phyloP scores from a whole-genome alignment of 2,113 vertebrate genomes.

The Heloderma charlesbogerti region DNA sequence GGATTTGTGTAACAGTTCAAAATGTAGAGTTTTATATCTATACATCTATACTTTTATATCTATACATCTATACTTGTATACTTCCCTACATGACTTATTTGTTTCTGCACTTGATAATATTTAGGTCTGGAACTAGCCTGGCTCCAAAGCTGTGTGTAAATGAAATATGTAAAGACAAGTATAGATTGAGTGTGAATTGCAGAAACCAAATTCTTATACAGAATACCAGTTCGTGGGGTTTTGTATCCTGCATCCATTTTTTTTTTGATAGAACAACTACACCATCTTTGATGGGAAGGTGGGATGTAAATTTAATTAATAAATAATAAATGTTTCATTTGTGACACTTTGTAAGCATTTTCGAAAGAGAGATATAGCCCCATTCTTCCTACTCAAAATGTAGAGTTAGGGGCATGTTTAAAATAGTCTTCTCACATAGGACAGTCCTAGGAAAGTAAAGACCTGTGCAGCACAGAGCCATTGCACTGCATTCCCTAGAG shows the following conservation, averaged over 20 bases:
- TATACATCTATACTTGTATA: neutral
- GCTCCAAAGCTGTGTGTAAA: conserved; percentile 31
- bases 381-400: neutral
- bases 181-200: neutral
- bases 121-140: rapidly evolving
- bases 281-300: too few relatives aligned
- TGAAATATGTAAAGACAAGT: conserved; percentile 9
- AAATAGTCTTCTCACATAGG: neutral
- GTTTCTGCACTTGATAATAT: neutral
- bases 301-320: too few relatives aligned
- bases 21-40: neutral
- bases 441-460: too few relatives aligned
- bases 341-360: neutral
- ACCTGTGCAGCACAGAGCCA: too few relatives aligned
- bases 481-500: too few relatives aligned
- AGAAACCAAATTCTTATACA: conserved; percentile 18
- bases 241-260: neutral
- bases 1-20: neutral
- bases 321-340: neutral
- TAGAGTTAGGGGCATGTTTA: neutral
- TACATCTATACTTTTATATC: neutral
- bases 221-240: conserved; percentile 10
- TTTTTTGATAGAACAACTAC: neutral
- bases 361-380: neutral
- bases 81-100: neutral